Conservation (phyloP, 2,888 invertebrate genomes). For the Trissolcus japonicus region DNA sequence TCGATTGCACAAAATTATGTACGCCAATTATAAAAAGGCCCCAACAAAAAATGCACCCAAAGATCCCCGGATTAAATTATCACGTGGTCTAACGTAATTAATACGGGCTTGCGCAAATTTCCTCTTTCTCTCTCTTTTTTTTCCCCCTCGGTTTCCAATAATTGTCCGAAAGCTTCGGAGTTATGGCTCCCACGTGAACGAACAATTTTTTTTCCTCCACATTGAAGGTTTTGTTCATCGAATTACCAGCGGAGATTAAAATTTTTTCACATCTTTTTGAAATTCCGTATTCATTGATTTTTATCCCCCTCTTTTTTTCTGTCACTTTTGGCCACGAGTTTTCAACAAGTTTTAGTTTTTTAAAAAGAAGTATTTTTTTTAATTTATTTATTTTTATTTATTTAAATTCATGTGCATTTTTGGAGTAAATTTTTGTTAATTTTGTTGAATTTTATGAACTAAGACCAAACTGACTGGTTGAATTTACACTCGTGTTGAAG, state of each 20-base stretch:
- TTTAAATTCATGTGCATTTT: not conserved
- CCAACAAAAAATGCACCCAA: constrained; percentile 18
- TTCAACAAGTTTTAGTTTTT: not conserved
- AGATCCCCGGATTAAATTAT: constrained; percentile 48
- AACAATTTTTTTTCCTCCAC: no score
- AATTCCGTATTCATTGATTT: not conserved
- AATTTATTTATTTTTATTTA: not conserved
- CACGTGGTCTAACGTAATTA: constrained; percentile 47
- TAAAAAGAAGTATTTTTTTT: not conserved
- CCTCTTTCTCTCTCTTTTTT: not conserved
- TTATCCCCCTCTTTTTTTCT: not conserved
- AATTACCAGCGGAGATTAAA: not conserved
- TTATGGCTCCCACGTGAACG: no score
- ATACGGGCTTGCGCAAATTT: constrained; percentile 23
- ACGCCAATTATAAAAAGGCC: constrained; percentile 42
- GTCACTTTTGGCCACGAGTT: not conserved
- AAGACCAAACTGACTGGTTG: no score
- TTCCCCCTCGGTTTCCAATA: constrained; percentile 5
- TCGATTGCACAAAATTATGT: constrained; percentile 50
- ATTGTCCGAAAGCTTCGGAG: not conserved
- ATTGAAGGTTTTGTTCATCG: not conserved
- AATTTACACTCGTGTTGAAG: no score
- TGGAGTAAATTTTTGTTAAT: not conserved
- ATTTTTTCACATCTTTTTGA: constrained; percentile 1
- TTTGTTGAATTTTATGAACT: no score